Conservation (phyloP, 1,140 invertebrate genomes). For the Hyles euphorbiae region DNA sequence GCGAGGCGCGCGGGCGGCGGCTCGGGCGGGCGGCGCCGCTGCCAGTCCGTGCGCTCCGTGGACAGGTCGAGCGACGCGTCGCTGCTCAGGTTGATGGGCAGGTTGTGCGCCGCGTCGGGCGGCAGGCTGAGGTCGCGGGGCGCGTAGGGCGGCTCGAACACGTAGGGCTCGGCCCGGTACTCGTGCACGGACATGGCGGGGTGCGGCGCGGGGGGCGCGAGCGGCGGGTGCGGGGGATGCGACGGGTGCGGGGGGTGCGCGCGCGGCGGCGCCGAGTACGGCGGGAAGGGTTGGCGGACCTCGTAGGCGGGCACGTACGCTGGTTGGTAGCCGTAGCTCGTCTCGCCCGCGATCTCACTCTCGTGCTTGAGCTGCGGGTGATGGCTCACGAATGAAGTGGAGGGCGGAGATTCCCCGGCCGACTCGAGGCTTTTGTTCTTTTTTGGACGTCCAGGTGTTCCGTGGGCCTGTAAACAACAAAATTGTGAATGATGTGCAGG, state of each 20-base stretch:
- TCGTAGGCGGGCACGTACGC: conserved; percentile 47
- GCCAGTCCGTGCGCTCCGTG: conserved; percentile 52
- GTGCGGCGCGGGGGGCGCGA: conserved; percentile 24
- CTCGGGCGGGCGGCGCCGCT: conserved; percentile 53
- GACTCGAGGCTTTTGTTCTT: conserved; percentile 59
- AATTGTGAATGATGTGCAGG: no score
- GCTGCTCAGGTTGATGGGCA: conserved; percentile 68
- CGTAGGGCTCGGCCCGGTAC: conserved; percentile 49
- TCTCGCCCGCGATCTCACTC: conserved; percentile 37
- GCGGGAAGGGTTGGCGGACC: conserved; percentile 36
- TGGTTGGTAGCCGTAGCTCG: conserved; percentile 43
- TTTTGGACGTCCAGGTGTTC: conserved; percentile 58
- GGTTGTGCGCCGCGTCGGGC: conserved; percentile 41
- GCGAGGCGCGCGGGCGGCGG: conserved; percentile 47
- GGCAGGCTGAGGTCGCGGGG: conserved; percentile 47
- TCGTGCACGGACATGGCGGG: conserved; percentile 38
- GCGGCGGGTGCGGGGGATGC: conserved; percentile 11
- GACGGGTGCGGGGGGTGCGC: conserved; percentile 37
- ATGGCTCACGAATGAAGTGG: conserved; percentile 47
- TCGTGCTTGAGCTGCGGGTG: conserved; percentile 55
- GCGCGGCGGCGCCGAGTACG: conserved; percentile 42
- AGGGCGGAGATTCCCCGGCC: conserved; percentile 50
- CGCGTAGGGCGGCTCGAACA: conserved; percentile 47
- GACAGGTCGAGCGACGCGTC: conserved; percentile 59
- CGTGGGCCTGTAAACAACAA: conserved; percentile 41